phyloP scores from a whole-genome alignment of 2,797 vertebrate species.

The Chaenodraco wilsoni region DNA sequence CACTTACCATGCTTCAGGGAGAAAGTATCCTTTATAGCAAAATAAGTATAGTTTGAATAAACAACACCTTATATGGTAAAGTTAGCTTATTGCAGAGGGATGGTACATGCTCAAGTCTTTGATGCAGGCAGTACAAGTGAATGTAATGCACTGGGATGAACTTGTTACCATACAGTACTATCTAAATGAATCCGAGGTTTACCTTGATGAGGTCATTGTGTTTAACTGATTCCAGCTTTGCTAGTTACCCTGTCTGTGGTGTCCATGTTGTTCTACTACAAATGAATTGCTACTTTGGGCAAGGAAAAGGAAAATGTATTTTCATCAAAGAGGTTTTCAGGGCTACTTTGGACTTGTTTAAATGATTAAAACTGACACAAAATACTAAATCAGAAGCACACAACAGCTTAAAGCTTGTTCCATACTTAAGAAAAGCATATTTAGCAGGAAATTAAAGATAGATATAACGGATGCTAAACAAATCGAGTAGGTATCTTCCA shows the following conservation, averaged over 20 bases:
- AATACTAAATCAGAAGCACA: neutral
- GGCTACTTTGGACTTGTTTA: neutral
- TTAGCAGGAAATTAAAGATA: neutral
- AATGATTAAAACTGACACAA: neutral
- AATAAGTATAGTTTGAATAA: neutral
- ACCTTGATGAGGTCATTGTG: neutral
- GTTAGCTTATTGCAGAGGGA: neutral
- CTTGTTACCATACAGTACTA: neutral
- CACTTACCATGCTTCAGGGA: constrained; percentile 64
- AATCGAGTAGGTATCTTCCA: too few relatives aligned
- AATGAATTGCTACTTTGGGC: neutral
- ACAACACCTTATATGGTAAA: neutral
- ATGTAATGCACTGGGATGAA: too few relatives aligned
- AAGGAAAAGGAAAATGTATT: neutral
- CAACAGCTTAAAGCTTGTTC: neutral
- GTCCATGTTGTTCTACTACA: neutral
- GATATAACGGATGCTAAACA: neutral
- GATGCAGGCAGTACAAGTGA: neutral
- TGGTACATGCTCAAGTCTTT: neutral
- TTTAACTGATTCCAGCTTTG: neutral
- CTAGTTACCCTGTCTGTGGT: neutral
- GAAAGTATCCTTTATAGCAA: constrained; percentile 9
- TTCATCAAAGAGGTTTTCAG: neutral
- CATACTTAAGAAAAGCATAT: neutral
- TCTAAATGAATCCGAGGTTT: neutral